A percentile compares a stretch with the other conserved stretches of the same genome.
Conservation (phyloP, 2,888 invertebrate genomes). For the Proisotoma minuta region DNA sequence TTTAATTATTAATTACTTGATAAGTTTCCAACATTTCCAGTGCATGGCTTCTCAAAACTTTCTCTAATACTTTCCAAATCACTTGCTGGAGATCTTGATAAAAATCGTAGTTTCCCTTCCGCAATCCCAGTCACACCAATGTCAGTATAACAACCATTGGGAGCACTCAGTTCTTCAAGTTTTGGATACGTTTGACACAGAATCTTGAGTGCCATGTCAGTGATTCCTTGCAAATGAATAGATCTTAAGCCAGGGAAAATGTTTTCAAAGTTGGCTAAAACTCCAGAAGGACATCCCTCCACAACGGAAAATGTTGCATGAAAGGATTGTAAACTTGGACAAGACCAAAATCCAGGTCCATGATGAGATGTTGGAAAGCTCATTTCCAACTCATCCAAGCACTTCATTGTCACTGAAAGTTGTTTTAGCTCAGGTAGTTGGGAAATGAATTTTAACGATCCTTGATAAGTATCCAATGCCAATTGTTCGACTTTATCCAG, state of each 20-base stretch:
- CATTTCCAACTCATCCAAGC: conserved; percentile 34
- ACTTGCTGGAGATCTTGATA: neutral
- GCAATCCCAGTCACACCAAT: conserved; percentile 27
- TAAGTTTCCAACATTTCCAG: conserved; percentile 5
- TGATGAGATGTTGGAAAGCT: conserved; percentile 28
- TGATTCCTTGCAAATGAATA: conserved; percentile 26
- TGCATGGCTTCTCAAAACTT: neutral
- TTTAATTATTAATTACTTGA: neutral
- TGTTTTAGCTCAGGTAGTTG: conserved; percentile 26
- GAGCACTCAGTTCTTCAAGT: conserved; percentile 29
- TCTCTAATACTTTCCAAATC: neutral
- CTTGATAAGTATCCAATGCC: conserved; percentile 37
- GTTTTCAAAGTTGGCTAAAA: conserved; percentile 29
- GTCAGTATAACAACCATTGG: conserved; percentile 31
- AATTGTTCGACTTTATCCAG: conserved; percentile 33
- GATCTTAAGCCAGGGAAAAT: conserved; percentile 26
- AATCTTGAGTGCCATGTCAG: conserved; percentile 25
- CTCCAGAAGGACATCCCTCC: conserved; percentile 26
- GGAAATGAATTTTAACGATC: conserved; percentile 32
- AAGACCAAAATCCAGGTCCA: conserved; percentile 25
- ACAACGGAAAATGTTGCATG: conserved; percentile 26
- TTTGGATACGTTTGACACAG: conserved; percentile 29
- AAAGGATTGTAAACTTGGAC: conserved; percentile 29
- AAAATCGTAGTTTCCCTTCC: neutral
- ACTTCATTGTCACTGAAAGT: conserved; percentile 34